Conservation (phyloP, 2,797 vertebrate genomes). For the Epinephelus awoara region DNA sequence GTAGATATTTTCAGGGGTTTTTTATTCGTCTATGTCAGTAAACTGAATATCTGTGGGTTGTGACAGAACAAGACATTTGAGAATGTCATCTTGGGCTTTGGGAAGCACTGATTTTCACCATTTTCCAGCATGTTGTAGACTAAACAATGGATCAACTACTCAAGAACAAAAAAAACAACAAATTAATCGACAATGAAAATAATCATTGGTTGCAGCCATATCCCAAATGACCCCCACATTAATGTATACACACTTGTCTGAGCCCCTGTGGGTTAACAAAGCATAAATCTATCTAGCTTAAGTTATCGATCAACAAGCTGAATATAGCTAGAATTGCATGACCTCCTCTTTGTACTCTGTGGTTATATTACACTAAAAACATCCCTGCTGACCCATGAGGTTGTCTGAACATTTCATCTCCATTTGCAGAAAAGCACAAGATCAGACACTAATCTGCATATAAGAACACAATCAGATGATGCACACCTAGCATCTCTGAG, state of each 20-base stretch:
- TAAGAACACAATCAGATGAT: slow-evolving; percentile 24
- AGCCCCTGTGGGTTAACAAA: background rate
- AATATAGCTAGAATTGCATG: background rate
- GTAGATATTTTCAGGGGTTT: too few species aligned
- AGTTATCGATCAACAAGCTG: background rate
- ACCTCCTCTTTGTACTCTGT: background rate
- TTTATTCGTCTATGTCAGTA: too few species aligned
- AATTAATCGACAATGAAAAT: too few species aligned
- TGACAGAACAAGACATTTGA: too few species aligned
- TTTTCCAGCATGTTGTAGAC: too few species aligned
- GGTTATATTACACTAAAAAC: slow-evolving; percentile 4
- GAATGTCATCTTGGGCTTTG: too few species aligned
- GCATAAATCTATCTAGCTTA: background rate
- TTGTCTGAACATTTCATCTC: slow-evolving; percentile 7
- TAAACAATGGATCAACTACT: too few species aligned
- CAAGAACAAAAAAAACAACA: too few species aligned
- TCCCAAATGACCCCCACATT: too few species aligned
- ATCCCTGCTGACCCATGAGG: background rate
- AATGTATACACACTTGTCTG: background rate
- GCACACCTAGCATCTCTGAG: slow-evolving; percentile 1
- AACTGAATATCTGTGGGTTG: too few species aligned
- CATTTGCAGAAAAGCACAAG: background rate
- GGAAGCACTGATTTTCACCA: too few species aligned
- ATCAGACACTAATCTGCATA: slow-evolving; percentile 22
- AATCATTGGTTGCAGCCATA: too few species aligned